Evolutionary conservation across 2,113 vertebrate species (phyloP), one percentile per base, ranked within the genome.

Genomic region (Sander vitreus): DNA sequence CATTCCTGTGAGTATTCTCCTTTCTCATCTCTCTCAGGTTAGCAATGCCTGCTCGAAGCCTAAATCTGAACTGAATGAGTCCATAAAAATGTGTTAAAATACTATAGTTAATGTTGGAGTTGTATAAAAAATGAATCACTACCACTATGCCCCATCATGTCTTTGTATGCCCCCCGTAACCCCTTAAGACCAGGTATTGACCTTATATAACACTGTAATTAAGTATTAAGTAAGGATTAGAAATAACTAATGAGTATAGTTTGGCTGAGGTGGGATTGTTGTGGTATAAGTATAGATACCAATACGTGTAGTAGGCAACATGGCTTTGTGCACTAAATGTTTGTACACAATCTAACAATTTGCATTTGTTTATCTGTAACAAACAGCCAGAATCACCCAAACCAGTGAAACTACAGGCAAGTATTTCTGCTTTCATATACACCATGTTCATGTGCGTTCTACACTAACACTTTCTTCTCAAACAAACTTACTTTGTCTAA

Each of bases 321-420:
- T 73, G 50, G 63, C 48, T 67, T 69, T 84, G 74, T 81, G 64
- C 77, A 53, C 54, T 4, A 3, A 3, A 47, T 63, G 48, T 93
- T 88, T 82, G 83, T 33, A n/a, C 58, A 67, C 65, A 60, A 27
- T 95, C 96, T 99, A 97, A 98, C 95, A 58, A 45, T 95, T 83
- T 96, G 80, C 93, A 39, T 98, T 96, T 98, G 89, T 97, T 96
- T 97, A 93, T 98, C 96, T 97, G 89, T 93, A 90, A 96, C 85
- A 91, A 95, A 95, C 97, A 99, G 98, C 97, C 97, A 85, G 98
- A 98, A 92, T 99, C 97, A 74, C 97, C 97, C 79, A 98, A 99
- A 94, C 96, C 97, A 92, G 95, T 96, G 92, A 99, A 98, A 93
- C 96, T 96, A 78, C 97, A 99, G 97, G 98, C 96, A 99, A 99